Percentiles rank a stretch among this genome's conserved stretches.
These are phyloP conservation scores for Odontomyia ornata DNA, from an alignment of 2,888 invertebrate species.

Conservation along the genomic window DNA sequence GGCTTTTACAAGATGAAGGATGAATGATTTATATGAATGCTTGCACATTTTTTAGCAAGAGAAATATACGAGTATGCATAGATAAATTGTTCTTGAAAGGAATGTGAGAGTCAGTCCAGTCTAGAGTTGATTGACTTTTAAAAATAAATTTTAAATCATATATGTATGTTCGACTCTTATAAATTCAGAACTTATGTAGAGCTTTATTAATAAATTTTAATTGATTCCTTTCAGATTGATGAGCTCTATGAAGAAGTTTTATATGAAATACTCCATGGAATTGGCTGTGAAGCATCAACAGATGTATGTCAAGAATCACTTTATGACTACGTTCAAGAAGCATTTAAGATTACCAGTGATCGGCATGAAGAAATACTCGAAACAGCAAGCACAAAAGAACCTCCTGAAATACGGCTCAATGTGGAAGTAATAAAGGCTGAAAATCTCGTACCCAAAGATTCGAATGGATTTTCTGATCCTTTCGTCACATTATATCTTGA, in stretches of 20 bases:
- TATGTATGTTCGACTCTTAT: too few species aligned
- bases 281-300: conserved; percentile 79
- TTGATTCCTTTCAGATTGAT: conserved; percentile 71
- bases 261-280: conserved; percentile 84
- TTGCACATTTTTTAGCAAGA: too few species aligned
- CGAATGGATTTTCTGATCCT: conserved; percentile 95
- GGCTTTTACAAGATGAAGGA: too few species aligned
- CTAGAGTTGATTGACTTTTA: too few species aligned
- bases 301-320: conserved; percentile 76
- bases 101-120: too few species aligned
- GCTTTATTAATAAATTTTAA: too few species aligned
- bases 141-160: too few species aligned
- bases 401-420: conserved; percentile 84
- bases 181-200: too few species aligned
- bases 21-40: too few species aligned
- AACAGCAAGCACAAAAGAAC: conserved; percentile 79
- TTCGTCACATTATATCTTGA: conserved; percentile 92
- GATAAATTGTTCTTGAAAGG: too few species aligned
- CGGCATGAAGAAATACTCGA: conserved; percentile 77
- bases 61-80: too few species aligned
- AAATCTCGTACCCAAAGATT: conserved; percentile 84
- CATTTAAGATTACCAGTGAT: conserved; percentile 77
- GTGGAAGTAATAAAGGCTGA: conserved; percentile 88
- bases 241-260: conserved; percentile 86
- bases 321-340: conserved; percentile 81